phyloP scores from a whole-genome alignment of 2,888 invertebrate genomes.

The Pterobdella sp. region DNA sequence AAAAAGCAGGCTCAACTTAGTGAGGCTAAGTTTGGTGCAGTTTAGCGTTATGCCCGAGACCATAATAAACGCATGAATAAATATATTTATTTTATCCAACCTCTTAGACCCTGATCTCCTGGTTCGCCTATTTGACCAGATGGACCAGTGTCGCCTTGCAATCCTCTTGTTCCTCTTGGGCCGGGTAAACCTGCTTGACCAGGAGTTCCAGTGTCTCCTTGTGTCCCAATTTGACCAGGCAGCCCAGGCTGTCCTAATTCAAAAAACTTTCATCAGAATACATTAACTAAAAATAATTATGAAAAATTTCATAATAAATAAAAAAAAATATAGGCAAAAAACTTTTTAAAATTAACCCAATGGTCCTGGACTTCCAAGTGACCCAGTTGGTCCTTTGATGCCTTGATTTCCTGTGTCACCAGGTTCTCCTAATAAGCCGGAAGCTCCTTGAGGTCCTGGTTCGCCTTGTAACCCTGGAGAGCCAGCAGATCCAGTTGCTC shows the following conservation, averaged over 20 bases:
- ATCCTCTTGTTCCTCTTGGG: slow-evolving; percentile 31
- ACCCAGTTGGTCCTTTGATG: slow-evolving; percentile 6
- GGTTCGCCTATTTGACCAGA: slow-evolving; percentile 28
- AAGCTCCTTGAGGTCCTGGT: slow-evolving; percentile 37
- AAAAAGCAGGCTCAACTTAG: no score
- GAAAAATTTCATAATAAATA: background rate
- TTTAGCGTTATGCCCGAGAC: no score
- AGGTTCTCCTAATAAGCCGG: slow-evolving; percentile 33
- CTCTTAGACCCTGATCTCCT: slow-evolving; percentile 26
- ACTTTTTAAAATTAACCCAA: slow-evolving; percentile 17
- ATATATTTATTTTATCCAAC: background rate
- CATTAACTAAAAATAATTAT: background rate
- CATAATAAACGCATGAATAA: no score
- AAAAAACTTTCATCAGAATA: background rate
- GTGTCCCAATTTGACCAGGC: slow-evolving; percentile 30
- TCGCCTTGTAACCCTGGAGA: slow-evolving; percentile 35
- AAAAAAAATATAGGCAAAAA: background rate
- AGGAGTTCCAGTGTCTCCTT: slow-evolving; percentile 33
- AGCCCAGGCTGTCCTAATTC: slow-evolving; percentile 32
- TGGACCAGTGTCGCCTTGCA: slow-evolving; percentile 29
- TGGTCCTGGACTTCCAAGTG: slow-evolving; percentile 24
- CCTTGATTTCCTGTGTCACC: slow-evolving; percentile 35
- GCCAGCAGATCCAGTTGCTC: slow-evolving; percentile 39
- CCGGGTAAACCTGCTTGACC: slow-evolving; percentile 35
- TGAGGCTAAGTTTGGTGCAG: no score